Conservation (phyloP, 2,888 invertebrate species). For the Pristionchus entomophagus region DNA sequence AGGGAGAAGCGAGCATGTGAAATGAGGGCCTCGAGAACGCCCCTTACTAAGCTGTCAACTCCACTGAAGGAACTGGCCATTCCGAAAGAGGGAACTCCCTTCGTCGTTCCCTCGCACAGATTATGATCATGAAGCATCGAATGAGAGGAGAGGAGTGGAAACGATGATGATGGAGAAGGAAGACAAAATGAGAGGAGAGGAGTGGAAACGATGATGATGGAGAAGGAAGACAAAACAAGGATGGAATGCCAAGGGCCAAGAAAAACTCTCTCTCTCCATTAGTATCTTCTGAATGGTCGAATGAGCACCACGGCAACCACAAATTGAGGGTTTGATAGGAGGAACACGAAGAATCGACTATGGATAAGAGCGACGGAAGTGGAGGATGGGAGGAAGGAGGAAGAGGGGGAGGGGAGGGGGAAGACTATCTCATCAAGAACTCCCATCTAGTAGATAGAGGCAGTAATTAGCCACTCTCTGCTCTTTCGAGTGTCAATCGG, state of each 20-base stretch:
- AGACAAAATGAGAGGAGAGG: constrained; percentile 33
- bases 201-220: background rate
- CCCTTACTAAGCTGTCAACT: background rate
- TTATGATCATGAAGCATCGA: too few species aligned
- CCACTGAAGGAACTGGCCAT: too few species aligned
- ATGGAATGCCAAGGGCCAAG: too few species aligned
- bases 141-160: background rate
- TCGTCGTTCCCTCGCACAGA: too few species aligned
- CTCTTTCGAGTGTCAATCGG: background rate
- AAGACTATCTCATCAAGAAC: constrained; percentile 3
- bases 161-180: background rate
- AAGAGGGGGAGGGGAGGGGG: background rate
- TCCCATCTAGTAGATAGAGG: background rate
- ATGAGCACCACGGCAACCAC: constrained; percentile 22
- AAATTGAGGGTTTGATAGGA: constrained; percentile 50
- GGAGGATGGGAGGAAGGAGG: background rate
- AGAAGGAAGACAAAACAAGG: too few species aligned
- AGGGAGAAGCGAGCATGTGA: background rate
- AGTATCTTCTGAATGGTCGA: too few species aligned
- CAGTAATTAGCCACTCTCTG: background rate
- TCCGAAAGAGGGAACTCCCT: too few species aligned
- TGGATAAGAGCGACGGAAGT: background rate
- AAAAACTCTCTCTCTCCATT: too few species aligned
- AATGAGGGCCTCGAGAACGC: background rate
- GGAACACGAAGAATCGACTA: constrained; percentile 46